A percentile compares a stretch with the other conserved stretches of the same genome.
Conservation (phyloP, 2,888 invertebrate genomes). For the Sphaeridia pumilis region DNA sequence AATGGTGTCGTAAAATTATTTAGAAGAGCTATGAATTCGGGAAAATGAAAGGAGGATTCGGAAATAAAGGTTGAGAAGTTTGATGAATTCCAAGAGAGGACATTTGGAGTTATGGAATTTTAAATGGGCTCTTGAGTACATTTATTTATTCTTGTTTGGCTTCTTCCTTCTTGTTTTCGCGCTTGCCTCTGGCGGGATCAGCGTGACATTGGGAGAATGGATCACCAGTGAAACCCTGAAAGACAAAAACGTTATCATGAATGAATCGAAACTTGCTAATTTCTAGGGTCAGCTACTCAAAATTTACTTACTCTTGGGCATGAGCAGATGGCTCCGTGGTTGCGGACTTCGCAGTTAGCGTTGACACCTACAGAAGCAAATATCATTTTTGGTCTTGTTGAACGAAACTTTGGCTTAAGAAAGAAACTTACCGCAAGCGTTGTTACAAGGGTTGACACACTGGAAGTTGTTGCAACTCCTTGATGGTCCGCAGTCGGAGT, state of each 20-base stretch:
- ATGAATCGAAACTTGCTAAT: conserved; percentile 27
- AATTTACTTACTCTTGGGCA: conserved; percentile 20
- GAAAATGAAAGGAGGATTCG: too few species aligned
- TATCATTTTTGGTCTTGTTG: too few species aligned
- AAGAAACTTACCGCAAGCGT: conserved; percentile 44
- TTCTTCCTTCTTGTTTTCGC: conserved; percentile 5
- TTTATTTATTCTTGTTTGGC: conserved; percentile 2
- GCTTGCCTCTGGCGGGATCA: conserved; percentile 30
- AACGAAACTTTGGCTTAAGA: conserved; percentile 1
- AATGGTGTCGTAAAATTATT: too few species aligned
- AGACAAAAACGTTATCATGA: conserved; percentile 24
- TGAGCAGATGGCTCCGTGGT: conserved; percentile 44
- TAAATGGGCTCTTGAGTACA: too few species aligned
- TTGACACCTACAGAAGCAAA: conserved; percentile 47
- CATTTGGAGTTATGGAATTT: too few species aligned
- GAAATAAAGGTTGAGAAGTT: too few species aligned
- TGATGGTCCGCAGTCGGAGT: conserved; percentile 62
- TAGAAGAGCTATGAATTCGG: too few species aligned
- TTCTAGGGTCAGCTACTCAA: too few species aligned
- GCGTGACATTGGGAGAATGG: conserved; percentile 35
- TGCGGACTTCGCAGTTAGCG: conserved; percentile 60
- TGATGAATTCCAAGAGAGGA: too few species aligned
- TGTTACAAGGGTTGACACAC: conserved; percentile 41
- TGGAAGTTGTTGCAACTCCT: conserved; percentile 65
- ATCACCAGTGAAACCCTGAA: conserved; percentile 33